Conservation (phyloP, 2,113 vertebrate genomes). For the Ia io region DNA sequence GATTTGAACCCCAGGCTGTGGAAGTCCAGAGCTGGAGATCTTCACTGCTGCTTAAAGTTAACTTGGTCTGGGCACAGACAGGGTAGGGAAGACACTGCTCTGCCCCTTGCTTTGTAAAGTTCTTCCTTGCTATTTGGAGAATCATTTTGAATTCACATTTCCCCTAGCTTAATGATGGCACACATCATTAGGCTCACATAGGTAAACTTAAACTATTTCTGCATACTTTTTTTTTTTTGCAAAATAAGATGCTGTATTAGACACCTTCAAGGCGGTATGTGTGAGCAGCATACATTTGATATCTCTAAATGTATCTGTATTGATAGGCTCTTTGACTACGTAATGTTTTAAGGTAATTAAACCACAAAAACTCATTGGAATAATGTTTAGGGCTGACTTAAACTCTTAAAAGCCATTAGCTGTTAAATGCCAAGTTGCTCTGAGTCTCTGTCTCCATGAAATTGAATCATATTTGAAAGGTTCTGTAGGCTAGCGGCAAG, state of each 20-base stretch:
- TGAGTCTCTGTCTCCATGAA: constrained; percentile 63
- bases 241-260: constrained; percentile 42
- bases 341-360: constrained; percentile 77
- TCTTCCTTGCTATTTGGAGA: constrained; percentile 27
- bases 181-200: constrained; percentile 61
- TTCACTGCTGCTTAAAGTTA: not conserved
- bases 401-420: constrained; percentile 76
- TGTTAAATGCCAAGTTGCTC: constrained; percentile 76
- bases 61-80: not conserved
- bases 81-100: not conserved
- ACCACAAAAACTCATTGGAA: constrained; percentile 70
- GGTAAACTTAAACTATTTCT: constrained; percentile 60
- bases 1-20: not conserved
- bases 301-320: constrained; percentile 64
- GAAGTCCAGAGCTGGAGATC: not conserved
- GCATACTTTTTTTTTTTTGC: constrained; percentile 36
- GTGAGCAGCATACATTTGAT: constrained; percentile 16
- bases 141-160: constrained; percentile 49
- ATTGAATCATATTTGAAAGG: constrained; percentile 72
- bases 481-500: constrained; percentile 62
- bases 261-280: constrained; percentile 2
- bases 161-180: constrained; percentile 27
- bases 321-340: constrained; percentile 63
- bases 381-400: constrained; percentile 76
- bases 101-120: not conserved